Conservation (phyloP, 2,113 vertebrate species). For the Sinocyclocheilus grahami region DNA sequence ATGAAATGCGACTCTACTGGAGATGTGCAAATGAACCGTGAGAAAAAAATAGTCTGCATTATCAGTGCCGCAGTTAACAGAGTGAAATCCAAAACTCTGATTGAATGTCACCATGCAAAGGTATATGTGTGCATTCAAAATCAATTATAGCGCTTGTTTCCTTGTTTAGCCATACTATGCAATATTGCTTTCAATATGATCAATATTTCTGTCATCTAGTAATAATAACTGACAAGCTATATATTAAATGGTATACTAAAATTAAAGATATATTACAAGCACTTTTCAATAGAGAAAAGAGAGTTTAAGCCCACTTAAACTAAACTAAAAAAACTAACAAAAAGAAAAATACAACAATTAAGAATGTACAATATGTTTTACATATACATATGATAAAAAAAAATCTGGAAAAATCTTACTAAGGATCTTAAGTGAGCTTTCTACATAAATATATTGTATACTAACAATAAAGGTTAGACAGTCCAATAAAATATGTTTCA, state of each 20-base stretch:
- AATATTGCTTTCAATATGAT: neutral
- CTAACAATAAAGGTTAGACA: neutral
- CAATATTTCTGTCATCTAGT: neutral
- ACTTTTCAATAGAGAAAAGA: neutral
- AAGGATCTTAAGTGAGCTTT: neutral
- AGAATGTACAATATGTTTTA: neutral
- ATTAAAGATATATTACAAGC: neutral
- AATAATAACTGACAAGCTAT: neutral
- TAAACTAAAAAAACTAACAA: neutral
- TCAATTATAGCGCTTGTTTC: neutral
- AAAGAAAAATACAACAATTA: neutral
- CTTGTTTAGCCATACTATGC: neutral
- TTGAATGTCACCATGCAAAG: conserved; percentile 3
- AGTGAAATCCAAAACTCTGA: conserved; percentile 5
- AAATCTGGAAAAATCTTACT: too few species aligned
- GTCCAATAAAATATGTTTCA: neutral
- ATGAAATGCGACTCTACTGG: conserved; percentile 54
- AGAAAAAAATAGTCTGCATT: conserved; percentile 5
- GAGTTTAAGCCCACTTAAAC: neutral
- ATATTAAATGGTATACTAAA: neutral
- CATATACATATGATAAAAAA: neutral
- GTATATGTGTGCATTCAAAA: too few species aligned
- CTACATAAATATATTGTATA: neutral
- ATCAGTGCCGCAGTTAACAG: neutral
- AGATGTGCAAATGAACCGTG: conserved; percentile 7